Conservation (phyloP, 2,888 invertebrate genomes). For the Griposia aprilina region DNA sequence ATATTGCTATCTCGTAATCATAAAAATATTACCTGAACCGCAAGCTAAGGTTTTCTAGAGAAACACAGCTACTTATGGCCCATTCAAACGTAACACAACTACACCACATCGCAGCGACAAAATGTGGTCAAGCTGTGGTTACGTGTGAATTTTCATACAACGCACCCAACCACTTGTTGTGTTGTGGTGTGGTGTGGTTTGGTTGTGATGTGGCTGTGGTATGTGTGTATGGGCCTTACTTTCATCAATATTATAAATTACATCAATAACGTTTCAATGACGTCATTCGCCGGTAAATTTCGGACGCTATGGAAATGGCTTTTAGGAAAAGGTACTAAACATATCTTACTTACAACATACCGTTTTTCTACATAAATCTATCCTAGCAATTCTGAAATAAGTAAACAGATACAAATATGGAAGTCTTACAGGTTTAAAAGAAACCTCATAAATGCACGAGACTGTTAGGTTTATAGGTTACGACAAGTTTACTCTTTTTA, state of each 20-base stretch:
- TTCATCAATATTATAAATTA: neutral
- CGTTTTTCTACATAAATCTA: neutral
- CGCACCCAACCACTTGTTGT: too few relatives aligned
- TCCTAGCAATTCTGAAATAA: neutral
- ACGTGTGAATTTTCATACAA: too few relatives aligned
- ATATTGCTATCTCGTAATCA: neutral
- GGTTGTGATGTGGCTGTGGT: too few relatives aligned
- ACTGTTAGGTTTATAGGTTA: neutral
- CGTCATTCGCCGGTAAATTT: neutral
- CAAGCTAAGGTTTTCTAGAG: too few relatives aligned
- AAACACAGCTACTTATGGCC: too few relatives aligned
- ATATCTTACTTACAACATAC: neutral
- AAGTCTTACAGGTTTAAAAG: conserved; percentile 41
- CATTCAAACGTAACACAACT: too few relatives aligned
- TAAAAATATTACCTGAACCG: too few relatives aligned
- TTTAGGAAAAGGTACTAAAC: neutral
- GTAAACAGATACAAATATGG: conserved; percentile 12
- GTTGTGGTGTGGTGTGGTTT: too few relatives aligned
- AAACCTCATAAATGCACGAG: conserved; percentile 25
- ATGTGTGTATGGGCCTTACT: too few relatives aligned
- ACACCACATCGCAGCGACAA: too few relatives aligned
- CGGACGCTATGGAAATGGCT: neutral
- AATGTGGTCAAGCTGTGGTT: too few relatives aligned
- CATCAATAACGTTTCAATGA: neutral
- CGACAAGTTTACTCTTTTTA: neutral